Conservation (phyloP, 2,113 vertebrate species). For the Periophthalmus modestus region DNA sequence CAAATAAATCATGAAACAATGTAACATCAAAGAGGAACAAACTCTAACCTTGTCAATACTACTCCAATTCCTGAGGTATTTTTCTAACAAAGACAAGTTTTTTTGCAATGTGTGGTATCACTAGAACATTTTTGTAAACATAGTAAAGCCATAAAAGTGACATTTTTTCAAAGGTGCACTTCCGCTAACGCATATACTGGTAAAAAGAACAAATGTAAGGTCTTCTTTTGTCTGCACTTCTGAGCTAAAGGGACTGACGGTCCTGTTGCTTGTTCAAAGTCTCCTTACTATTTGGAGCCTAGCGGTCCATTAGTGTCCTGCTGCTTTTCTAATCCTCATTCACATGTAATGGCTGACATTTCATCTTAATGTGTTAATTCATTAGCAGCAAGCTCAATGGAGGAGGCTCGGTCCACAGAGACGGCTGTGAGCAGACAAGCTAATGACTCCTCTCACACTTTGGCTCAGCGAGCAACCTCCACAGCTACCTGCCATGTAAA, state of each 20-base stretch:
- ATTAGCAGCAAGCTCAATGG: conserved; percentile 67
- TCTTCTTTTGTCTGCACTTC: conserved; percentile 30
- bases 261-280: conserved; percentile 73
- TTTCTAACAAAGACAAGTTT: background rate
- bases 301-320: conserved; percentile 79
- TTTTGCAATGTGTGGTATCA: conserved; percentile 17
- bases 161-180: conserved; percentile 35
- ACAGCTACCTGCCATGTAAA: conserved; percentile 29
- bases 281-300: conserved; percentile 50
- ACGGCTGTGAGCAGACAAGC: conserved; percentile 59
- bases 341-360: conserved; percentile 79
- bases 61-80: no score
- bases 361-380: conserved; percentile 80
- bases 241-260: conserved; percentile 30
- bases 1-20: no score
- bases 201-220: background rate
- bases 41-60: no score
- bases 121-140: conserved; percentile 71
- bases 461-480: background rate
- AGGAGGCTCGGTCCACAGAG: conserved; percentile 58
- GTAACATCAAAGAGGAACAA: no score
- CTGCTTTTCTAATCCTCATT: conserved; percentile 84
- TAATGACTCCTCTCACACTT: conserved; percentile 59
- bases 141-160: conserved; percentile 73
- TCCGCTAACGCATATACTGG: conserved; percentile 13